Evolutionary conservation across 1,140 invertebrate species (phyloP).

Genomic region (Pseudomyrmex pallidus): DNA sequence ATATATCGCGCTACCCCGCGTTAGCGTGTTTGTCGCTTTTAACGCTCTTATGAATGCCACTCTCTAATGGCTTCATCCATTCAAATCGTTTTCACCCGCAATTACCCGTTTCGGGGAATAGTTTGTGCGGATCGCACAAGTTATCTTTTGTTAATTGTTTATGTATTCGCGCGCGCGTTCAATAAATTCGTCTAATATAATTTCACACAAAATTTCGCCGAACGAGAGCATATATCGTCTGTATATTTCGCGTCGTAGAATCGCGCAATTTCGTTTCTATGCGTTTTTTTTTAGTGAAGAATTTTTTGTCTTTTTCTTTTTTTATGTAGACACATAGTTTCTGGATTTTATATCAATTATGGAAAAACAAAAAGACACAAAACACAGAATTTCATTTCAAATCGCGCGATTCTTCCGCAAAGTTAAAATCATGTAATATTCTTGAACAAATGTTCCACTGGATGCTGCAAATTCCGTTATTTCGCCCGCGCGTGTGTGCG

Average conservation of each 20-base stretch:
- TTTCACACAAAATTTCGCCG: background rate
- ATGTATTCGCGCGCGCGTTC: background rate
- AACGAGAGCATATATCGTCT: background rate
- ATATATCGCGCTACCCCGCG: constrained; percentile 16
- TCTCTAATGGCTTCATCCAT: constrained; percentile 44
- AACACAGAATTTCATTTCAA: background rate
- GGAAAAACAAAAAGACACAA: too few relatives aligned
- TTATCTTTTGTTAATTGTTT: background rate
- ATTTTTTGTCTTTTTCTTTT: too few relatives aligned
- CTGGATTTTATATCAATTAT: background rate
- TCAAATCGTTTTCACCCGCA: constrained; percentile 13
- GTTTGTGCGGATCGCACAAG: background rate
- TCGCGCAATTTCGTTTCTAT: background rate
- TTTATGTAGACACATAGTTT: background rate
- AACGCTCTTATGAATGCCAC: constrained; percentile 33
- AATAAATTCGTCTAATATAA: background rate
- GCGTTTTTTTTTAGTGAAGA: too few relatives aligned
- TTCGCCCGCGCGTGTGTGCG: background rate
- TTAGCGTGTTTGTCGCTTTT: constrained; percentile 36
- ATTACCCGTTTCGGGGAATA: background rate
- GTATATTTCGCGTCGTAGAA: background rate
- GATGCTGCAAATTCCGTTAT: constrained; percentile 31
- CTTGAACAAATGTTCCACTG: constrained; percentile 2
- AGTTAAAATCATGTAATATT: constrained; percentile 5
- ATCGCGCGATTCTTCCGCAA: background rate